Evolutionary conservation across 2,888 invertebrate genomes (phyloP).

Genomic region (Bombylius major): DNA sequence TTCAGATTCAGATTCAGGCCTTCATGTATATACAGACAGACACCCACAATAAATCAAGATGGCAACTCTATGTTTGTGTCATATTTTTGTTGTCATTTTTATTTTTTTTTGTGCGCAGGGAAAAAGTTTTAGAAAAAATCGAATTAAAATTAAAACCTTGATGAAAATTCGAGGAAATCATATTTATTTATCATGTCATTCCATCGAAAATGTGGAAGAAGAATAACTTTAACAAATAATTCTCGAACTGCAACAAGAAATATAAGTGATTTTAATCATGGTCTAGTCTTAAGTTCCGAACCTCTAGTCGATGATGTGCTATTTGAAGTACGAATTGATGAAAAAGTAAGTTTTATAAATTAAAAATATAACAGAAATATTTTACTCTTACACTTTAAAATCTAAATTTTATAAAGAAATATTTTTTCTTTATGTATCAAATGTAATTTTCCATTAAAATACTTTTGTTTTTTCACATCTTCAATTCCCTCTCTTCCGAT

Average conservation of each 20-base stretch:
- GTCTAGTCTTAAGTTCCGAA: constrained; percentile 70
- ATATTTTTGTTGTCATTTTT: too few relatives aligned
- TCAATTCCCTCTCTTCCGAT: too few relatives aligned
- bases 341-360: constrained; percentile 52
- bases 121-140: too few relatives aligned
- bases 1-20: too few relatives aligned
- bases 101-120: too few relatives aligned
- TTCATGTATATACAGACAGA: too few relatives aligned
- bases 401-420: not conserved
- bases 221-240: constrained; percentile 71
- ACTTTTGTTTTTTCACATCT: too few relatives aligned
- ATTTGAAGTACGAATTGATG: constrained; percentile 78
- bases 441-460: not conserved
- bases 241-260: constrained; percentile 70
- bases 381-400: too few relatives aligned
- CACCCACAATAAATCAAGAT: too few relatives aligned
- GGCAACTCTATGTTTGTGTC: too few relatives aligned
- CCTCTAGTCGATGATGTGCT: constrained; percentile 68
- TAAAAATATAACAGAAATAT: constrained; percentile 1
- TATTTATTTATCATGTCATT: constrained; percentile 34
- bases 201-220: constrained; percentile 70
- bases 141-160: too few relatives aligned
- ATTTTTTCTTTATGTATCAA: not conserved
- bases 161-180: too few relatives aligned
- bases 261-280: constrained; percentile 75